phyloP scores from a whole-genome alignment of 37 sponge, comb jelly and placozoan genomes.

The Ephydatia muelleri region DNA sequence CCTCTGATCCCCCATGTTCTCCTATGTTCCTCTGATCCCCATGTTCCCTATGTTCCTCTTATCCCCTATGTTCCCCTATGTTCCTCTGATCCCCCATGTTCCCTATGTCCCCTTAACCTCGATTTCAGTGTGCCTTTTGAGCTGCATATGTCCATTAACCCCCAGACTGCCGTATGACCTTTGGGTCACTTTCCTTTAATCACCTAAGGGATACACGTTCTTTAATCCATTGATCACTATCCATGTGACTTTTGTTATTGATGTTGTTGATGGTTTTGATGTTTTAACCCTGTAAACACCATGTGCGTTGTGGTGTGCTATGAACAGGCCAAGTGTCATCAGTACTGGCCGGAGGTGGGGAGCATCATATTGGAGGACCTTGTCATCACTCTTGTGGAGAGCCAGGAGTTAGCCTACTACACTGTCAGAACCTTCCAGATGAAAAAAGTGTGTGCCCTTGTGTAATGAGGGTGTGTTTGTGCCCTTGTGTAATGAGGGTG shows the following conservation, averaged over 20 bases:
- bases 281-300: neutral
- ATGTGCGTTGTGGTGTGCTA: neutral
- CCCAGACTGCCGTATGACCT: too few species aligned
- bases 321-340: constrained; percentile 71
- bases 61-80: neutral
- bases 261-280: neutral
- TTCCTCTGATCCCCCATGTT: neutral
- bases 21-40: too few species aligned
- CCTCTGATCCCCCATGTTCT: too few species aligned
- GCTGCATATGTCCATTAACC: neutral
- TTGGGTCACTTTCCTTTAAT: too few species aligned
- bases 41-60: too few species aligned
- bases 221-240: neutral
- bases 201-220: too few species aligned
- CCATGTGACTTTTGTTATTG: neutral
- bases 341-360: constrained; percentile 86
- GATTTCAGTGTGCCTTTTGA: too few species aligned
- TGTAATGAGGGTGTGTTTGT: neutral
- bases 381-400: constrained; percentile 49
- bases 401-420: constrained; percentile 82
- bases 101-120: neutral
- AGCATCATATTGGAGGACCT: constrained; percentile 44
- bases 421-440: constrained; percentile 69
- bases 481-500: too few species aligned
- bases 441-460: constrained; percentile 4